Evolutionary conservation across 1,140 invertebrate genomes (phyloP).

Genomic region (Bactericera cockerelli): DNA sequence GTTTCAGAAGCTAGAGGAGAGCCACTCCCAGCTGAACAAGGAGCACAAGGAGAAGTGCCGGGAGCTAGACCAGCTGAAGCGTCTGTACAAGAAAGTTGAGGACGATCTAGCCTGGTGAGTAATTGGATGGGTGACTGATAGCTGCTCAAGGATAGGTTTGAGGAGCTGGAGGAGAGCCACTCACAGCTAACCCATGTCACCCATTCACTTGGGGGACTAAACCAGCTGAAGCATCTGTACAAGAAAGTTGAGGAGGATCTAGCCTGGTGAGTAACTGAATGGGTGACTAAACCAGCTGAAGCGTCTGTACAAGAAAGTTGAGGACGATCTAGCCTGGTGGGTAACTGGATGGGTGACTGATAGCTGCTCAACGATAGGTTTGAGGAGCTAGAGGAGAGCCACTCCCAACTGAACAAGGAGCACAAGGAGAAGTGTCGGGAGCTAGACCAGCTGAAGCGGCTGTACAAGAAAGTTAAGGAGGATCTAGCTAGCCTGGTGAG

Average conservation of each 20-base stretch:
- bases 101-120: slow-evolving; percentile 4
- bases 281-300: slow-evolving; percentile 82
- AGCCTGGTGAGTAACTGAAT: too few species aligned
- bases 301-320: too few species aligned
- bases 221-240: too few species aligned
- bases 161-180: slow-evolving; percentile 93
- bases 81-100: background rate
- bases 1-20: slow-evolving; percentile 85
- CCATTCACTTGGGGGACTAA: slow-evolving; percentile 84
- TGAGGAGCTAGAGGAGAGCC: slow-evolving; percentile 84
- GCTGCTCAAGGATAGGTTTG: too few species aligned
- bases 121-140: too few species aligned
- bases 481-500: slow-evolving; percentile 1
- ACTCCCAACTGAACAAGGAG: slow-evolving; percentile 58
- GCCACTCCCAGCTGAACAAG: slow-evolving; percentile 52
- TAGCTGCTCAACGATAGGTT: slow-evolving; percentile 92
- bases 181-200: slow-evolving; percentile 96
- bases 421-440: slow-evolving; percentile 81
- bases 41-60: slow-evolving; percentile 81
- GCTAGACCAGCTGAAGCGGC: slow-evolving; percentile 68
- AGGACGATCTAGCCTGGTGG: background rate
- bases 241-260: too few species aligned
- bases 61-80: slow-evolving; percentile 77
- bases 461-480: background rate
- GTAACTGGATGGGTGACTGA: too few species aligned